These are phyloP conservation scores for Corythoichthys intestinalis DNA, from an alignment of 2,113 vertebrate genomes.

Conservation along the genomic window DNA sequence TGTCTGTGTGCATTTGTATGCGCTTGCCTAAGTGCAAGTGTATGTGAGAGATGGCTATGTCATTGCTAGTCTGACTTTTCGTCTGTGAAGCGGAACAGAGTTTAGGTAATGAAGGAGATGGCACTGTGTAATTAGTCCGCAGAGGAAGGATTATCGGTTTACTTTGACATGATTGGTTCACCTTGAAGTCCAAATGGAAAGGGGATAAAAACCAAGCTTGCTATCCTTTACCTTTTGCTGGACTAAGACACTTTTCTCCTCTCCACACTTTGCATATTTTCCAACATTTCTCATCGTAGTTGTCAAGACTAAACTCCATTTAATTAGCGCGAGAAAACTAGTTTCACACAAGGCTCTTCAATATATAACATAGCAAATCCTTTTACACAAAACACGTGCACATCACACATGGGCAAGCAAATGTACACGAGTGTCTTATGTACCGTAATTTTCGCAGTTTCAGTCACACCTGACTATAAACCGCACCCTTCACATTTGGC, in stretches of 20 bases:
- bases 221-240: conserved; percentile 46
- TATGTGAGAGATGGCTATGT: conserved; percentile 11
- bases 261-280: conserved; percentile 45
- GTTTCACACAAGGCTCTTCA: no score
- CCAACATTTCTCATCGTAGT: background rate
- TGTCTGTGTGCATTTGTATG: conserved; percentile 3
- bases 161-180: conserved; percentile 61
- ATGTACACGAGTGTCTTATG: no score
- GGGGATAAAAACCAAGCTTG: conserved; percentile 44
- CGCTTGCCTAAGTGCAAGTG: conserved; percentile 1
- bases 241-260: conserved; percentile 33
- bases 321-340: background rate
- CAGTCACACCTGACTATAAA: no score
- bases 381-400: no score
- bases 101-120: conserved; percentile 64
- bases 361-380: no score
- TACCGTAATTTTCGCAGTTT: no score
- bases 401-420: no score
- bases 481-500: no score
- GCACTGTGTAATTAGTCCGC: conserved; percentile 63
- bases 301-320: background rate
- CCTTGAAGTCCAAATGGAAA: conserved; percentile 64
- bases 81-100: conserved; percentile 71
- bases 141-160: conserved; percentile 58
- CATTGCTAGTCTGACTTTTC: conserved; percentile 37